These are phyloP conservation scores for Argyrosomus japonicus DNA, from an alignment of 2,113 vertebrate genomes.

Conservation along the genomic window DNA sequence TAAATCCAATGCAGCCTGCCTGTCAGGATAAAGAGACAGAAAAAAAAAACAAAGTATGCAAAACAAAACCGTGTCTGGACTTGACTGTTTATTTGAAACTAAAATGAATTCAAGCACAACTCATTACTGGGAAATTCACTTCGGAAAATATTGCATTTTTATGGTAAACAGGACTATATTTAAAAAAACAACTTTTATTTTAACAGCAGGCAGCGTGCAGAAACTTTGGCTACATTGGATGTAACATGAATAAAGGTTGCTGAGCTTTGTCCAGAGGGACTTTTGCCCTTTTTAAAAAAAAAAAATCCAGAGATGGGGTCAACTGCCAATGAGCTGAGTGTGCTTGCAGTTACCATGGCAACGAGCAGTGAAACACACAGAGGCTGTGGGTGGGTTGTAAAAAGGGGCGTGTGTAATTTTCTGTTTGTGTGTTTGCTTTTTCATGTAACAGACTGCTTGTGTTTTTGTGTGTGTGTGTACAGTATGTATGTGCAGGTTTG, in stretches of 20 bases:
- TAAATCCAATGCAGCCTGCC: constrained; percentile 18
- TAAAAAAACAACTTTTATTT: neutral
- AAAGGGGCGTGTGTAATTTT: neutral
- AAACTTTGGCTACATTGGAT: neutral
- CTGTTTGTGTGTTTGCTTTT: neutral
- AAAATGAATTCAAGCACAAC: constrained; percentile 5
- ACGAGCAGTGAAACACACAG: constrained; percentile 39
- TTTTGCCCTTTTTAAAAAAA: constrained; percentile 32
- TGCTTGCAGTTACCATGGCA: constrained; percentile 62
- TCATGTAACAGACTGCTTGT: neutral
- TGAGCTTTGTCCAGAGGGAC: constrained; percentile 10
- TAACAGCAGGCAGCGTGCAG: neutral
- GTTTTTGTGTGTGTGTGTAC: neutral
- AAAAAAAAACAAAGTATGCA: neutral
- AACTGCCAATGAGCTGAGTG: constrained; percentile 37
- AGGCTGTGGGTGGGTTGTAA: constrained; percentile 5
- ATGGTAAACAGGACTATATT: constrained; percentile 3
- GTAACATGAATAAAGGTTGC: neutral
- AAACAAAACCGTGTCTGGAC: neutral
- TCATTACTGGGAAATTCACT: neutral
- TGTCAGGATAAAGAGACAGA: neutral
- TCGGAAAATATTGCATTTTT: constrained; percentile 11
- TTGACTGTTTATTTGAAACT: constrained; percentile 21
- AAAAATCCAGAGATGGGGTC: neutral
- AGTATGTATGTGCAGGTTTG: neutral